A percentile compares a stretch with the other conserved stretches of the same genome.
Conservation (phyloP, 2,797 vertebrate genomes). For the Brachyrhaphis roseni region DNA sequence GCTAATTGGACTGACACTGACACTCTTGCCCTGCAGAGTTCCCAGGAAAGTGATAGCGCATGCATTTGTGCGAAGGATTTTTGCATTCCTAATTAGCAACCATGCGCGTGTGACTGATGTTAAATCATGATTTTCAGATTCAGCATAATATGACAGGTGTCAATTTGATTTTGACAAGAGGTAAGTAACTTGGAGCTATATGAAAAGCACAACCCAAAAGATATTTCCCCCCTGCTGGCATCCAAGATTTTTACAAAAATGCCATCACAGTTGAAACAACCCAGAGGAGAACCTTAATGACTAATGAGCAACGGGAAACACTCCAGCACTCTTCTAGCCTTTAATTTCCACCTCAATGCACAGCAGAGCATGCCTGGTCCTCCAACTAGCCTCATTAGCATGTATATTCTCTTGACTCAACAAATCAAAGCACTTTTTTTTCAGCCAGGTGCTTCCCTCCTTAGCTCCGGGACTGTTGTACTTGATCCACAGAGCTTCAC, state of each 20-base stretch:
- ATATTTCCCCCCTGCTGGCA: conserved; percentile 74
- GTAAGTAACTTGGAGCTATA: conserved; percentile 51
- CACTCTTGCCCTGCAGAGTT: conserved; percentile 72
- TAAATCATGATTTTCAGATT: conserved; percentile 39
- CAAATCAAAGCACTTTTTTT: conserved; percentile 73
- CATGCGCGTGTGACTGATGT: conserved; percentile 18
- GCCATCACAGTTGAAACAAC: conserved; percentile 67
- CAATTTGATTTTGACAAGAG: conserved; percentile 58
- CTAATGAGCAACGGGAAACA: conserved; percentile 80
- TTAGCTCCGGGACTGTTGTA: conserved; percentile 46
- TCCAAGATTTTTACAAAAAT: conserved; percentile 62
- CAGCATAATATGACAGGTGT: conserved; percentile 67
- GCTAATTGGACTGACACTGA: conserved; percentile 76
- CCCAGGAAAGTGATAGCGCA: conserved; percentile 62
- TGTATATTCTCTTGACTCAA: conserved; percentile 71
- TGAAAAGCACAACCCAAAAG: conserved; percentile 74
- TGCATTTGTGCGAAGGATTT: conserved; percentile 35
- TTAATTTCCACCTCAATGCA: conserved; percentile 78
- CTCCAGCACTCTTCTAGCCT: conserved; percentile 73
- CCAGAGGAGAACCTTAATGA: conserved; percentile 71
- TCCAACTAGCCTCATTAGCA: conserved; percentile 75
- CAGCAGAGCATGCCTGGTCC: conserved; percentile 64
- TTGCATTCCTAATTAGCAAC: conserved; percentile 4
- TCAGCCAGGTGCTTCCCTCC: conserved; percentile 77
- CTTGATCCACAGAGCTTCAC: conserved; percentile 55